These are phyloP conservation scores for Cryptotermes secundus DNA, from an alignment of 1,140 invertebrate genomes.

Conservation along the genomic window DNA sequence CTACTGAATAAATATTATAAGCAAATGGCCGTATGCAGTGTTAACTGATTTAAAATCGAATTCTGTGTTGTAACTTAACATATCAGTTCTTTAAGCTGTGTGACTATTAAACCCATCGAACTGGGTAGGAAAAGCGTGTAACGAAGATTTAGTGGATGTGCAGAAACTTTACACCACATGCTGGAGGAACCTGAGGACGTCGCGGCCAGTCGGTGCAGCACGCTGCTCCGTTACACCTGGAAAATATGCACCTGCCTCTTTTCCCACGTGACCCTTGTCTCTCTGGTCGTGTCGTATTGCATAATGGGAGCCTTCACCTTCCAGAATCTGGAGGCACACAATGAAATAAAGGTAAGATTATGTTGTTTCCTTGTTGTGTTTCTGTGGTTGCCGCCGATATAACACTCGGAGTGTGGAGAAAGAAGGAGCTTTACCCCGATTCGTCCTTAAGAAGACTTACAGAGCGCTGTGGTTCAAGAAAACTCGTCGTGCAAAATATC, in stretches of 20 bases:
- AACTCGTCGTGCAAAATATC: too few species aligned
- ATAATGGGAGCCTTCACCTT: slow-evolving; percentile 85
- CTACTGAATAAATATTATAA: too few species aligned
- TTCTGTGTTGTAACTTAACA: background rate
- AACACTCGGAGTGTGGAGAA: too few species aligned
- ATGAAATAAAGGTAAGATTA: slow-evolving; percentile 68
- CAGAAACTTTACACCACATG: background rate
- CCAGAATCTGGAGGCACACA: slow-evolving; percentile 70
- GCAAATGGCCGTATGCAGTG: background rate
- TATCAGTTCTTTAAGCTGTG: background rate
- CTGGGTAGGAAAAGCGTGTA: too few species aligned
- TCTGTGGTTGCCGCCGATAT: too few species aligned
- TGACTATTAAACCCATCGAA: background rate
- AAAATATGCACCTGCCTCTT: slow-evolving; percentile 82
- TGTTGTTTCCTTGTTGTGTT: too few species aligned
- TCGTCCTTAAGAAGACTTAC: too few species aligned
- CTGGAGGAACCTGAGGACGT: slow-evolving; percentile 15
- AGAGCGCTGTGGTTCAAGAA: too few species aligned
- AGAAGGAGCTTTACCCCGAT: too few species aligned
- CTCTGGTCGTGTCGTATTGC: slow-evolving; percentile 85
- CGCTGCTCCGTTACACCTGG: slow-evolving; percentile 63
- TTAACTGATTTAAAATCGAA: background rate
- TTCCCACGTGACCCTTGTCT: slow-evolving; percentile 83
- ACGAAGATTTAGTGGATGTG: background rate
- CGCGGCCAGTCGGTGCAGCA: slow-evolving; percentile 46